These are phyloP conservation scores for Paracanthobrama guichenoti DNA, from an alignment of 2,113 vertebrate species.

Conservation along the genomic window DNA sequence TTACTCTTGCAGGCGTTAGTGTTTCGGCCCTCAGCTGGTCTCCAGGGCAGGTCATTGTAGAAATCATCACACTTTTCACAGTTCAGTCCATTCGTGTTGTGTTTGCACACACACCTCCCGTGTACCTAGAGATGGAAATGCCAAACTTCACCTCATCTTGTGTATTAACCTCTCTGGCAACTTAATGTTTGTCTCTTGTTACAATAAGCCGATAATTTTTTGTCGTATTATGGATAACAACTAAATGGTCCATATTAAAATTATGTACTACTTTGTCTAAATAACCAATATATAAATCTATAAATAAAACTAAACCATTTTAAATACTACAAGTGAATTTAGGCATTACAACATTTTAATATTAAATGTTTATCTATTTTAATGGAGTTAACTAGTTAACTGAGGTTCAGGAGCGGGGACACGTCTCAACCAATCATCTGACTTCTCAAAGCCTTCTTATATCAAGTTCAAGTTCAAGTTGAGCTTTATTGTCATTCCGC, in stretches of 20 bases:
- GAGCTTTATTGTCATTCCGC: no score
- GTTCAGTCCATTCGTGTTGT: constrained; percentile 82
- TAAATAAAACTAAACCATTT: not conserved
- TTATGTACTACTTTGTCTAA: not conserved
- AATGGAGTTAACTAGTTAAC: no score
- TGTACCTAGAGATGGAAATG: constrained; percentile 71
- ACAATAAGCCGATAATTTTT: no score
- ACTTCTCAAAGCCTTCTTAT: no score
- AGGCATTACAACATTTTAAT: not conserved
- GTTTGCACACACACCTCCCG: constrained; percentile 82
- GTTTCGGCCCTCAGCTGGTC: constrained; percentile 77
- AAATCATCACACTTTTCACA: constrained; percentile 80
- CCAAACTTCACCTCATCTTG: not conserved
- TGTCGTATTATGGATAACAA: no score
- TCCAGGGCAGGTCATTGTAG: constrained; percentile 80
- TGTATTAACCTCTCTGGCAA: not conserved
- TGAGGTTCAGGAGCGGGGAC: no score
- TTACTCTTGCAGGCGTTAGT: constrained; percentile 81
- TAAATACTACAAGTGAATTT: not conserved
- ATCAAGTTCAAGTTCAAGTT: no score
- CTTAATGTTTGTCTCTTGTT: not conserved
- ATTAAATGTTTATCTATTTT: no score
- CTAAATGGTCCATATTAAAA: not conserved
- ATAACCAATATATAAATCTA: not conserved
- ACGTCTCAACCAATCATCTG: no score